These are phyloP conservation scores for Cephalopholis sonnerati DNA, from an alignment of 2,113 vertebrate species.

Conservation along the genomic window DNA sequence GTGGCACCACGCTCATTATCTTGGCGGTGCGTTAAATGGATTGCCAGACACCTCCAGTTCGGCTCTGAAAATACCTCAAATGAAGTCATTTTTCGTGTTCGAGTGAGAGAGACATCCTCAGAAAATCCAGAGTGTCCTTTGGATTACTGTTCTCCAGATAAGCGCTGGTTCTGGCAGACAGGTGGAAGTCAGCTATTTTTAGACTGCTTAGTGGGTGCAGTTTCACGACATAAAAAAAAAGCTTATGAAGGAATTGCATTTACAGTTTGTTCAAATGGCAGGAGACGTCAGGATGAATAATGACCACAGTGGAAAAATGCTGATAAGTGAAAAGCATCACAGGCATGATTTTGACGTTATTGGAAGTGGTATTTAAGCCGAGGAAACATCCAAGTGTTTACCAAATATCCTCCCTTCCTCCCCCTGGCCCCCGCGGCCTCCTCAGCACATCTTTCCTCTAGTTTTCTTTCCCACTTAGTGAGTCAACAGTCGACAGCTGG, in stretches of 20 bases:
- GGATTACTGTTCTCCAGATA: conserved; percentile 70
- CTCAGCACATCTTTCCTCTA: conserved; percentile 31
- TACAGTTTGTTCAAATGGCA: conserved; percentile 52
- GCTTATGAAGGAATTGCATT: conserved; percentile 72
- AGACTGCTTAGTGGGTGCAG: conserved; percentile 65
- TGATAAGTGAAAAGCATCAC: conserved; percentile 56
- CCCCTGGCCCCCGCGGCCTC: conserved; percentile 34
- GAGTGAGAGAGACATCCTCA: conserved; percentile 44
- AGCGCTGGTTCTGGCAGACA: conserved; percentile 66
- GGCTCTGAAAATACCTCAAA: conserved; percentile 59
- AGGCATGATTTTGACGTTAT: conserved; percentile 31
- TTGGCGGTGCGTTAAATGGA: conserved; percentile 69
- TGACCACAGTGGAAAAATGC: conserved; percentile 22
- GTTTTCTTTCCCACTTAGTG: conserved; percentile 56
- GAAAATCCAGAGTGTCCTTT: conserved; percentile 58
- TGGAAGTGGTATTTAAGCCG: conserved; percentile 41
- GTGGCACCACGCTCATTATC: conserved; percentile 59
- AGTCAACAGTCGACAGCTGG: conserved; percentile 67
- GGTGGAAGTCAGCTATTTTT: conserved; percentile 76
- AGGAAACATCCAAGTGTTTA: conserved; percentile 61
- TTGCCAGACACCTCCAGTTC: conserved; percentile 66
- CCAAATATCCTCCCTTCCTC: conserved; percentile 40
- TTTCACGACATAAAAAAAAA: conserved; percentile 48
- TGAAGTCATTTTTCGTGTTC: conserved; percentile 33
- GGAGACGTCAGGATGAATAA: conserved; percentile 55